Conservation (phyloP, 2,113 vertebrate species). For the Casuarius casuarius region DNA sequence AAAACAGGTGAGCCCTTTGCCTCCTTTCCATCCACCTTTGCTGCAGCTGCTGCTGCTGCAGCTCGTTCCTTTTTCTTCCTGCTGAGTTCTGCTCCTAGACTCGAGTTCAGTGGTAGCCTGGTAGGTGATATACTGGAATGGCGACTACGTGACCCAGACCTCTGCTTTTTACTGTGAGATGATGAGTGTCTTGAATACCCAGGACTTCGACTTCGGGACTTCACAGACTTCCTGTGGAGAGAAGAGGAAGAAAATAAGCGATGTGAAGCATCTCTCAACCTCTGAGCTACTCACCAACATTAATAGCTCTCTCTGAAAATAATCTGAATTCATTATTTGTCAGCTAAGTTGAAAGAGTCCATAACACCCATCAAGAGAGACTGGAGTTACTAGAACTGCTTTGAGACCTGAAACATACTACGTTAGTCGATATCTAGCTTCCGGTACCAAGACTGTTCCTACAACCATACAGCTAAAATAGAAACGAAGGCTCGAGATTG, state of each 20-base stretch:
- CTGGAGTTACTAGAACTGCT: not conserved
- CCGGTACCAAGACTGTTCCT: not conserved
- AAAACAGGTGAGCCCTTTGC: slow-evolving; percentile 77
- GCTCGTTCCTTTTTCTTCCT: slow-evolving; percentile 94
- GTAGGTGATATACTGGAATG: slow-evolving; percentile 91
- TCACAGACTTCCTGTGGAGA: slow-evolving; percentile 85
- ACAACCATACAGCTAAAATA: rapidly evolving
- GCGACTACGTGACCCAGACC: slow-evolving; percentile 87
- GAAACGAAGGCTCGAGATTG: rapidly evolving
- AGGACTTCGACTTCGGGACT: slow-evolving; percentile 93
- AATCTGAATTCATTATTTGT: rapidly evolving
- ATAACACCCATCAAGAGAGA: not conserved
- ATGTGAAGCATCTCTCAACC: rapidly evolving
- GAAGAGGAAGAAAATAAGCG: not conserved
- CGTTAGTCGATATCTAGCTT: not conserved
- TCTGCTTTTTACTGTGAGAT: slow-evolving; percentile 91
- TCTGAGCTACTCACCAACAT: not conserved
- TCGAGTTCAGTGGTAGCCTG: slow-evolving; percentile 91
- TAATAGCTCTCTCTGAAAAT: not conserved
- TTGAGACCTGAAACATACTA: not conserved
- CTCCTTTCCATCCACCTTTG: slow-evolving; percentile 82
- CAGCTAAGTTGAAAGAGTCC: not conserved
- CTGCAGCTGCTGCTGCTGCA: slow-evolving; percentile 87
- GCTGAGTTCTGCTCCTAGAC: slow-evolving; percentile 93
- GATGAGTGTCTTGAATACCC: slow-evolving; percentile 90